Evolutionary conservation across 1,140 invertebrate genomes (phyloP), one percentile per base, ranked within the genome.

Genomic region (Cyclina sinensis): DNA sequence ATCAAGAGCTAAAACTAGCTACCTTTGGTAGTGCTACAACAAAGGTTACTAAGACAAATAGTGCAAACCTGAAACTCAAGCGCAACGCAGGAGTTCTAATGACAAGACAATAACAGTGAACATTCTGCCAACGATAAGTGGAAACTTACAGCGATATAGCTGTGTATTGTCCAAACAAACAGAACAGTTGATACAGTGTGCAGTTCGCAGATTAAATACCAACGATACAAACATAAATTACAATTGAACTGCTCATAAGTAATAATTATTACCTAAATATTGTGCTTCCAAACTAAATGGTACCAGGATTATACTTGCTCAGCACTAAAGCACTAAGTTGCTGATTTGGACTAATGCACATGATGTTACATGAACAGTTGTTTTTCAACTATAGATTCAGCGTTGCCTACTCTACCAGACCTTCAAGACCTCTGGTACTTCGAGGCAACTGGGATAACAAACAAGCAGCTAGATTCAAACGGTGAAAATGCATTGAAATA

Each of bases 401-500:
- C 48, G 14, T 24, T 39, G 48, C 5, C 24, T 30, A 27, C 43
- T 5, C 4, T 39, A n/a, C 16, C 39, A 3, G 35, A 73, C 16
- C 9, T 73, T 2, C 37, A 84, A 32, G 65, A 84, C 62, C 46
- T 84, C 48, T 84, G 81, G 81, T 48, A 84, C 43, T 12, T 73
- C 3, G 68, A 73, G 27, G 35, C 54, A 35, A 81, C 62, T 62
- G 79, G 79, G 4, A 81, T 59, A 21, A 62, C 16, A 4, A 30
- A 70, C 32, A 32, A 70, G 2, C 14, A 18, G 3, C 11, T 18
- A 5, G 21, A 5, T 11, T 30, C 11, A 9, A 70, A 70, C 32
- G 65, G 32, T 30, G 35, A 32, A 32, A 32, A 30, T 5, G 9
- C 65, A 70, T 11, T 70, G 65, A 5, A 27, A 35, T 30, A 80